Base-by-base conservation (phyloP, 2,888 invertebrate genomes). In the Eupithecia pulchellata region DNA sequence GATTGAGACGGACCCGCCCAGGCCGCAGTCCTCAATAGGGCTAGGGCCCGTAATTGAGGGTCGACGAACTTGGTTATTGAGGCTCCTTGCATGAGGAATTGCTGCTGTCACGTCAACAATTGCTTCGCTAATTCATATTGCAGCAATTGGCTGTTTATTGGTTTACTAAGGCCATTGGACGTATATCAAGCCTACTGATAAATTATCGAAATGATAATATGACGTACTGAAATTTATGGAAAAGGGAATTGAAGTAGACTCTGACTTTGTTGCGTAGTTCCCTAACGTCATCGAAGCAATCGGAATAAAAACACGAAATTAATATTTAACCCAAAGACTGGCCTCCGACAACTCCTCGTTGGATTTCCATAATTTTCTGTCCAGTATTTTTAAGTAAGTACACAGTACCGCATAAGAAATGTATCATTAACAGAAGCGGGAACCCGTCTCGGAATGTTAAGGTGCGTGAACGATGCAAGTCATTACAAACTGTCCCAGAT, bases 41-140 rank as follows among this genome's bases (percentile, higher is more conserved):
- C 83, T 88, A 88, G 86, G 86, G 87, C 87, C 84, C 81, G 85
- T 90, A 90, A 91, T 91, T 89, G 87, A 84, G 81, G 89, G 86
- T 86, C 89, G 80, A 86, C 84, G 87, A 91, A 88, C 90, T 77
- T 80, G 77, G 68, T 76, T 84, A 89, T 85, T 82, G 83, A 61
- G 30, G 13, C 30, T 32, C 34, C 57, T 84, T 82, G 78, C 77
- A 84, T 84, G 84, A 88, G 77, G 81, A 80, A 86, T 83, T 81
- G 81, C 82, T 36, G 78, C 80, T 81, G 83, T 81, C 81, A 81
- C 79, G 83, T 81, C 81, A 81, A 81, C 82, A 79, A 78, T 81
- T 79, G 79, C 79, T 78, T 69, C 65, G 74, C 68, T 72, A 69
- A 74, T 66, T 71, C 69, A 71, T 30, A 66, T 63, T 60, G 64